Conservation (phyloP, 2,113 vertebrate genomes). For the Archocentrus centrarchus region DNA sequence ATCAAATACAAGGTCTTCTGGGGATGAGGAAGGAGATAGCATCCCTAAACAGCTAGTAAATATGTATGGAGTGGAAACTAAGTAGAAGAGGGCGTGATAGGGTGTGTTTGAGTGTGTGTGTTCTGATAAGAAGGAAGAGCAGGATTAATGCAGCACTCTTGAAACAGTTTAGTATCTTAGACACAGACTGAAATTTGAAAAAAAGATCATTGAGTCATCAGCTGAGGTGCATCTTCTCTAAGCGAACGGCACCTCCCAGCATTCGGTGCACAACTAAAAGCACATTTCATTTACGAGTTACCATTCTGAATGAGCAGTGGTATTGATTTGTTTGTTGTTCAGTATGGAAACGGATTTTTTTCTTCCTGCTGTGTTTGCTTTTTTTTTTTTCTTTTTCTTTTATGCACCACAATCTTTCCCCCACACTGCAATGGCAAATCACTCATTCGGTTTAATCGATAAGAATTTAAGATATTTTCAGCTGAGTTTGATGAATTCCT, state of each 20-base stretch:
- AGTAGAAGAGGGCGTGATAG: neutral
- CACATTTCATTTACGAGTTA: neutral
- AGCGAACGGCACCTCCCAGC: neutral
- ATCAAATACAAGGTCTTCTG: constrained; percentile 71
- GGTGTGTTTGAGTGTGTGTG: neutral
- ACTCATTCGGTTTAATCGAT: neutral
- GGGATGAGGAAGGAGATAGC: constrained; percentile 37
- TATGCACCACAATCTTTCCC: neutral
- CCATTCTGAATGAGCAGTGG: constrained; percentile 24
- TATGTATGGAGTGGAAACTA: constrained; percentile 29
- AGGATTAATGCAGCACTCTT: neutral
- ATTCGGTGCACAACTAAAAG: neutral
- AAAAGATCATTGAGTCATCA: neutral
- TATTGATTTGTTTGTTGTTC: constrained; percentile 54
- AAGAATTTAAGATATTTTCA: neutral
- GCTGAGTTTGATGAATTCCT: neutral
- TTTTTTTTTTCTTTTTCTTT: constrained; percentile 17
- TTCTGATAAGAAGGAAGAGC: neutral
- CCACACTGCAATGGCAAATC: neutral
- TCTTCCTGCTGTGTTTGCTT: constrained; percentile 43
- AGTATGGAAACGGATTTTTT: constrained; percentile 17
- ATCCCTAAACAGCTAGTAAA: constrained; percentile 36
- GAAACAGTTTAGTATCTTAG: neutral
- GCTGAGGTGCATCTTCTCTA: neutral
- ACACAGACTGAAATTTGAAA: neutral